A percentile compares a stretch with the other conserved stretches of the same genome.
Conservation (phyloP, 2,888 invertebrate genomes). For the Nysson spinosus region DNA sequence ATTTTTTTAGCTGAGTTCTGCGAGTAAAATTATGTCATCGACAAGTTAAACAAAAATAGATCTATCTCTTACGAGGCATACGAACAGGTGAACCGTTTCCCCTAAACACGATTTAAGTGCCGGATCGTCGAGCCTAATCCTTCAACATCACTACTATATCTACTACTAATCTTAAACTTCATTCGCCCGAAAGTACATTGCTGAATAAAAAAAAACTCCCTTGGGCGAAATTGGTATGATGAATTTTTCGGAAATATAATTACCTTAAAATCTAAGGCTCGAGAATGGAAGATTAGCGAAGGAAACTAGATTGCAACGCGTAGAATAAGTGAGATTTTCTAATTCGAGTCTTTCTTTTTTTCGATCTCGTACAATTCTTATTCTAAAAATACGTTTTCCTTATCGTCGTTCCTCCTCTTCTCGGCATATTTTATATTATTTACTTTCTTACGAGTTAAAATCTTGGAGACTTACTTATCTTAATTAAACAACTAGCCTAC, state of each 20-base stretch:
- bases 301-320: neutral
- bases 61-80: conserved; percentile 33
- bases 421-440: conserved; percentile 14
- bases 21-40: conserved; percentile 41
- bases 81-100: conserved; percentile 16
- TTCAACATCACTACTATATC: conserved; percentile 5
- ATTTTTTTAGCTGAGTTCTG: no score
- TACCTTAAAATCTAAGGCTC: conserved; percentile 9
- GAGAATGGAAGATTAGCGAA: conserved; percentile 40
- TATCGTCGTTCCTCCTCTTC: neutral
- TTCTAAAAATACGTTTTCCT: conserved; percentile 18
- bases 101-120: conserved; percentile 29
- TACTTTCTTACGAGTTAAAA: conserved; percentile 24
- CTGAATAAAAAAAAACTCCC: neutral
- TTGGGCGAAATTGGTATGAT: neutral
- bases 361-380: neutral
- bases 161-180: neutral
- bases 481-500: conserved; percentile 29
- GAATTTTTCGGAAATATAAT: neutral
- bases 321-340: conserved; percentile 2
- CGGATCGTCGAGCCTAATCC: conserved; percentile 46
- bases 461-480: conserved; percentile 29
- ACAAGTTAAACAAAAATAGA: conserved; percentile 33
- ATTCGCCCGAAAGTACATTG: neutral
- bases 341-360: conserved; percentile 17